Percentiles rank a stretch among this genome's conserved stretches.
These are phyloP conservation scores for Ceramica pisi DNA, from an alignment of 2,888 invertebrate species.

Conservation along the genomic window DNA sequence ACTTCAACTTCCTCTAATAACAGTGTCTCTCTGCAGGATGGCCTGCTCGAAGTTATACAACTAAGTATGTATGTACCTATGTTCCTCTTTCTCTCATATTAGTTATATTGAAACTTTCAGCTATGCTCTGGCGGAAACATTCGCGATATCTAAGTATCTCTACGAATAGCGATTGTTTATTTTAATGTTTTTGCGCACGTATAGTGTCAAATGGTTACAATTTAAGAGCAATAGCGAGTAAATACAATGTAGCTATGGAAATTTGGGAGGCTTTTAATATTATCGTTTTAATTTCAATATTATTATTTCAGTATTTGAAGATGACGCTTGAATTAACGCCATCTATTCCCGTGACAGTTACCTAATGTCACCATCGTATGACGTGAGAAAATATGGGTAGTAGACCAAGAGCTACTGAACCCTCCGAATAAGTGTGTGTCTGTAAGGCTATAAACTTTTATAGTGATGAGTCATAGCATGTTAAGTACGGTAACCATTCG, in stretches of 20 bases:
- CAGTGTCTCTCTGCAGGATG: neutral
- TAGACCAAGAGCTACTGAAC: too few relatives aligned
- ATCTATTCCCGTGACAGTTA: neutral
- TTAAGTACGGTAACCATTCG: too few relatives aligned
- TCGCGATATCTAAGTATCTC: neutral
- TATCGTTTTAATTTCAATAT: neutral
- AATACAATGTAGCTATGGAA: neutral
- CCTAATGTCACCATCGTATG: neutral
- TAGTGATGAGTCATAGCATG: too few relatives aligned
- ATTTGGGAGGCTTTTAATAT: neutral
- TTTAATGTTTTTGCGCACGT: neutral
- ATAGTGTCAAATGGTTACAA: neutral
- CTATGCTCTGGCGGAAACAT: neutral
- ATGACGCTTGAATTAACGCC: neutral
- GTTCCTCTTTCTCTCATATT: neutral
- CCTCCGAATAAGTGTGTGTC: too few relatives aligned
- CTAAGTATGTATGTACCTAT: too few relatives aligned
- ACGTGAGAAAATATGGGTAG: too few relatives aligned
- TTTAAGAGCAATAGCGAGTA: neutral
- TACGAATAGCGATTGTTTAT: neutral
- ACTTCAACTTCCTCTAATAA: constrained; percentile 4
- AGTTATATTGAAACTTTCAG: neutral
- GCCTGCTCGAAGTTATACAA: neutral
- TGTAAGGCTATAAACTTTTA: too few relatives aligned
- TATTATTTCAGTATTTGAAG: neutral